Evolutionary conservation across 30 jellyfish, hydroid and myxozoan genomes (phyloP).

Genomic region (Mastigias papua): DNA sequence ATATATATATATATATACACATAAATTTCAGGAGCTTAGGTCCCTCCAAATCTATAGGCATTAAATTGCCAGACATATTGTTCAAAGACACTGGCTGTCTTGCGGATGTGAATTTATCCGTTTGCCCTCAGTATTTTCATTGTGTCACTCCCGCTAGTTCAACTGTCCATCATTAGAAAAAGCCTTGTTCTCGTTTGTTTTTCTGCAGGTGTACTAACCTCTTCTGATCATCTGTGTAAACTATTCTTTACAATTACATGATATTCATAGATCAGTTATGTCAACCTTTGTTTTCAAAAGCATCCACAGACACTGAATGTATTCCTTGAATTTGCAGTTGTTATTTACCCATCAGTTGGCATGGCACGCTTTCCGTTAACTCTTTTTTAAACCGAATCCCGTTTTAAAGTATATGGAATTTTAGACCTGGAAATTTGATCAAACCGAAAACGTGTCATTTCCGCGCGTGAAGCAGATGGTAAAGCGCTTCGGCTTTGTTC

Average conservation of each 20-base stretch:
- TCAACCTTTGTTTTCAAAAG: not conserved
- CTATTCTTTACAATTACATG: not conserved
- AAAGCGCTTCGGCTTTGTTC: too few species aligned
- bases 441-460: not conserved
- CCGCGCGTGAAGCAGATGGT: too few species aligned
- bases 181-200: not conserved
- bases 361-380: not conserved
- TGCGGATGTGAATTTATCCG: too few species aligned
- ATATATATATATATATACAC: too few species aligned
- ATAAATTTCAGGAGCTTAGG: too few species aligned
- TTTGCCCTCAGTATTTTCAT: not conserved
- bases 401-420: not conserved
- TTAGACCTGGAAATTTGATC: not conserved
- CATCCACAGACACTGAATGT: not conserved
- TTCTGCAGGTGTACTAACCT: not conserved
- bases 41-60: too few species aligned
- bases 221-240: conserved; percentile 4
- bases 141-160: not conserved
- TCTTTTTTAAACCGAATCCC: not conserved
- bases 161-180: not conserved
- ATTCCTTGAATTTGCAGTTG: not conserved
- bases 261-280: not conserved
- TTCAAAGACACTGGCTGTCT: too few species aligned
- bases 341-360: not conserved
- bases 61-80: too few species aligned